These are phyloP conservation scores for Carassius gibelio DNA, from an alignment of 2,113 vertebrate species.

Conservation along the genomic window DNA sequence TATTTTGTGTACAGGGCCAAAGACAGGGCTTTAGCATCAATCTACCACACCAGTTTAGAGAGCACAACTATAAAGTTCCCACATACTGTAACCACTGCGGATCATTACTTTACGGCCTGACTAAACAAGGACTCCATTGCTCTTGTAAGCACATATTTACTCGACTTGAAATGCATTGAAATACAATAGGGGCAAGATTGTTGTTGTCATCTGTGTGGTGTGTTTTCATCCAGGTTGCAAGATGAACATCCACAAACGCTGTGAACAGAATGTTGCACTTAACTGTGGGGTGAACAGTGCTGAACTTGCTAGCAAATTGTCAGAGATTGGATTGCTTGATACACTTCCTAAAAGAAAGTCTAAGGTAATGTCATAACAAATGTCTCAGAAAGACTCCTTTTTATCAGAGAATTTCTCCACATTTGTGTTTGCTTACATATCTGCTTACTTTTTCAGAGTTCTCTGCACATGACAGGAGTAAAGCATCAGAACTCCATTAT, in stretches of 20 bases:
- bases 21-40: constrained; percentile 95
- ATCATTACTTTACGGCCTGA: constrained; percentile 92
- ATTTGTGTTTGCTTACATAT: not conserved
- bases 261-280: constrained; percentile 89
- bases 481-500: constrained; percentile 62
- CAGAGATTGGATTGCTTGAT: constrained; percentile 91
- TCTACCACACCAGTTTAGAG: constrained; percentile 90
- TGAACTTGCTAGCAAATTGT: constrained; percentile 88
- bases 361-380: constrained; percentile 57
- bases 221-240: constrained; percentile 83
- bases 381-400: not conserved
- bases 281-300: constrained; percentile 93
- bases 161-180: not conserved
- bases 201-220: not conserved
- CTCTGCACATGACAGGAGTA: not conserved
- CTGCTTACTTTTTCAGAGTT: constrained; percentile 19
- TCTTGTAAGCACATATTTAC: constrained; percentile 82
- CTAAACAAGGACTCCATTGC: constrained; percentile 93
- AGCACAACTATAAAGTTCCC: constrained; percentile 94
- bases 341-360: constrained; percentile 76
- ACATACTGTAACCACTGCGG: constrained; percentile 98
- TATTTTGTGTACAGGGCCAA: constrained; percentile 70
- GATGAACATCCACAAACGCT: constrained; percentile 96
- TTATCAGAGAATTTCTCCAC: not conserved
- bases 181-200: not conserved